These are phyloP conservation scores for Brachionus angularis DNA, from an alignment of 1,140 invertebrate species.

Conservation along the genomic window DNA sequence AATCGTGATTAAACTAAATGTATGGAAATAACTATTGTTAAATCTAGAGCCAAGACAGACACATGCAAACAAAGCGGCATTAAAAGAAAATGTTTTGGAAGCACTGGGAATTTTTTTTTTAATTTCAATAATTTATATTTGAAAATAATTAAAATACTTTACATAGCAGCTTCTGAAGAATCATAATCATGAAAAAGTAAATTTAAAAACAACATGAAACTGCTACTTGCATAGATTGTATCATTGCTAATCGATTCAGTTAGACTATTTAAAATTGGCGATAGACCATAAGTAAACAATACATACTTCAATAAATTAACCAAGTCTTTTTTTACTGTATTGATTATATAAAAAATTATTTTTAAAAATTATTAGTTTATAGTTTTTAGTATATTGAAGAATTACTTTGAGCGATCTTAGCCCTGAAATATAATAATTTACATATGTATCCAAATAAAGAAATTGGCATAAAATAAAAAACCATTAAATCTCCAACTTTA, in stretches of 20 bases:
- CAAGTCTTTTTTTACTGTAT: conserved; percentile 46
- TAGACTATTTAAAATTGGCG: conserved; percentile 84
- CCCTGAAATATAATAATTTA: too few species aligned
- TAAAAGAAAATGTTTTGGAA: conserved; percentile 72
- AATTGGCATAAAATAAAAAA: conserved; percentile 8
- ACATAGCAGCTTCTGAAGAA: conserved; percentile 66
- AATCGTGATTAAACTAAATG: conserved; percentile 78
- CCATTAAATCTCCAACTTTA: conserved; percentile 19
- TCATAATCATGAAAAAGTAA: conserved; percentile 87
- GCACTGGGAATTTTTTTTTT: conserved; percentile 49
- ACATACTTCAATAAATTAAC: conserved; percentile 66
- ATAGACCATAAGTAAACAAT: conserved; percentile 75
- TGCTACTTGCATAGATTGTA: conserved; percentile 85
- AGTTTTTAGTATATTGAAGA: conserved; percentile 51
- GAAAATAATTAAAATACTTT: conserved; percentile 45
- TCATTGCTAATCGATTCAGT: conserved; percentile 93
- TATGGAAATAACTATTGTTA: conserved; percentile 69
- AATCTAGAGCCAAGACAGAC: conserved; percentile 88
- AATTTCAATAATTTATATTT: neutral
- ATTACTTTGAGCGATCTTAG: conserved; percentile 47
- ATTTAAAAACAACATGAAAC: conserved; percentile 77
- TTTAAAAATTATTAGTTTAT: conserved; percentile 46
- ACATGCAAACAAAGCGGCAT: conserved; percentile 84
- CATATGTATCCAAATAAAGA: conserved; percentile 46
- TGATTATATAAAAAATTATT: neutral